Conservation (phyloP, 2,888 invertebrate species). For the Nephrocerus scutellatus region DNA sequence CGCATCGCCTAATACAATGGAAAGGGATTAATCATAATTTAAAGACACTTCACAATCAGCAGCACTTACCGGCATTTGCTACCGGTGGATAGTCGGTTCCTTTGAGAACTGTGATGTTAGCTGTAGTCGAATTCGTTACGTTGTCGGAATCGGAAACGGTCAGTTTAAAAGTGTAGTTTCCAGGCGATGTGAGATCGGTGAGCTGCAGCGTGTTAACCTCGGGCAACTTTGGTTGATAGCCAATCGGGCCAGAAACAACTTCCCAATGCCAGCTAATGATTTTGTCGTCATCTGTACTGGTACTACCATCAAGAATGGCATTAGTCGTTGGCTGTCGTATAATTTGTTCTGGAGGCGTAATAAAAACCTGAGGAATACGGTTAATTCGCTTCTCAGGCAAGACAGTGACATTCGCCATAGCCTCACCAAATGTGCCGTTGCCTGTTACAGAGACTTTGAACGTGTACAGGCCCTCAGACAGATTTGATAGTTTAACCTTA, state of each 20-base stretch:
- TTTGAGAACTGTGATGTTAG: slow-evolving; percentile 83
- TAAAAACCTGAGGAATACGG: slow-evolving; percentile 74
- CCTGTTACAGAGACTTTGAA: slow-evolving; percentile 83
- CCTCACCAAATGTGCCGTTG: slow-evolving; percentile 68
- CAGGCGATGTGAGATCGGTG: slow-evolving; percentile 74
- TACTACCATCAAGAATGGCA: slow-evolving; percentile 83
- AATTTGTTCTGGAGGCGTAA: slow-evolving; percentile 76
- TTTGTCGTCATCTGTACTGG: slow-evolving; percentile 71
- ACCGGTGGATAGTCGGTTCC: slow-evolving; percentile 92
- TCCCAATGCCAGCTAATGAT: slow-evolving; percentile 91
- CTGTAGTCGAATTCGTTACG: slow-evolving; percentile 74
- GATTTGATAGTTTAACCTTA: slow-evolving; percentile 72
- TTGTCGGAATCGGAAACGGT: slow-evolving; percentile 90
- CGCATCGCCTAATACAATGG: slow-evolving; percentile 59
- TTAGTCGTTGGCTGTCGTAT: slow-evolving; percentile 85
- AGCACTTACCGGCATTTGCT: slow-evolving; percentile 69
- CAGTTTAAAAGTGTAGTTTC: slow-evolving; percentile 83
- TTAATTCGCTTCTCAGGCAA: slow-evolving; percentile 77
- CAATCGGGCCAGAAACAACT: slow-evolving; percentile 77
- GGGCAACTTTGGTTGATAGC: slow-evolving; percentile 71
- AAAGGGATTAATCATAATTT: not conserved
- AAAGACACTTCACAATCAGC: not conserved
- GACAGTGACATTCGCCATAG: slow-evolving; percentile 85
- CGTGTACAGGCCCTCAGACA: slow-evolving; percentile 79
- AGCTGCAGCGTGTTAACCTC: slow-evolving; percentile 78